phyloP scores from a whole-genome alignment of 2,113 vertebrate genomes.

The Melierax canorus region DNA sequence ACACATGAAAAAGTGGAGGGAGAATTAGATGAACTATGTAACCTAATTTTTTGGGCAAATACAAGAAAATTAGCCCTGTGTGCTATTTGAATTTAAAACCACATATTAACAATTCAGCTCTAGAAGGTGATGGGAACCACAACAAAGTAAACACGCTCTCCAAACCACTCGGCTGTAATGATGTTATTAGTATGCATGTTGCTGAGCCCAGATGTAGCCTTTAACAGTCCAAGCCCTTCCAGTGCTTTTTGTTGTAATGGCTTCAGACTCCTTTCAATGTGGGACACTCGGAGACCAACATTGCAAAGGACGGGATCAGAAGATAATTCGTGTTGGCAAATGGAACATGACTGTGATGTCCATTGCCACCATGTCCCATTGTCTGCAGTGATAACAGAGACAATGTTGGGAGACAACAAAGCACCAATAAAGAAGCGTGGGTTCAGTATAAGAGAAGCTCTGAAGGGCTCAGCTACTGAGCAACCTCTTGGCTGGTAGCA shows the following conservation, averaged over 20 bases:
- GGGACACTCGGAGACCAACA: conserved; percentile 75
- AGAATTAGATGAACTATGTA: conserved; percentile 88
- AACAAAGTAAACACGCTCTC: conserved; percentile 91
- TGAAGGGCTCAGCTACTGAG: background rate
- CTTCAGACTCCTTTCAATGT: conserved; percentile 81
- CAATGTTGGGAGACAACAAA: conserved; percentile 71
- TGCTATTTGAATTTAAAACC: conserved; percentile 92
- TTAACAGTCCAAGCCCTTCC: conserved; percentile 89
- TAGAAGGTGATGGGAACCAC: conserved; percentile 88
- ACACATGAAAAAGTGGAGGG: conserved; percentile 85
- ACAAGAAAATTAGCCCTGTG: conserved; percentile 89
- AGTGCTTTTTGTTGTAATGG: conserved; percentile 84
- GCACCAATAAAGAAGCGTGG: conserved; percentile 4
- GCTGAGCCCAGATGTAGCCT: conserved; percentile 92
- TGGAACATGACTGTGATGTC: conserved; percentile 75
- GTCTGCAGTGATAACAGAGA: conserved; percentile 71
- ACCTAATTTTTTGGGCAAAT: conserved; percentile 92
- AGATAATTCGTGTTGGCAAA: conserved; percentile 80
- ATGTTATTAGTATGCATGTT: conserved; percentile 96
- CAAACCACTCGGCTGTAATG: conserved; percentile 89
- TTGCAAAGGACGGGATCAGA: conserved; percentile 67
- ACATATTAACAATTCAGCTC: conserved; percentile 88
- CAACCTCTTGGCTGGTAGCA: conserved; percentile 30
- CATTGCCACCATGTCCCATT: conserved; percentile 70
- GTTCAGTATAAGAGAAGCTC: conserved; percentile 20